Percentiles rank a stretch among this genome's conserved stretches.
Conservation (phyloP, 2,113 vertebrate genomes). For the Alectura lathami region DNA sequence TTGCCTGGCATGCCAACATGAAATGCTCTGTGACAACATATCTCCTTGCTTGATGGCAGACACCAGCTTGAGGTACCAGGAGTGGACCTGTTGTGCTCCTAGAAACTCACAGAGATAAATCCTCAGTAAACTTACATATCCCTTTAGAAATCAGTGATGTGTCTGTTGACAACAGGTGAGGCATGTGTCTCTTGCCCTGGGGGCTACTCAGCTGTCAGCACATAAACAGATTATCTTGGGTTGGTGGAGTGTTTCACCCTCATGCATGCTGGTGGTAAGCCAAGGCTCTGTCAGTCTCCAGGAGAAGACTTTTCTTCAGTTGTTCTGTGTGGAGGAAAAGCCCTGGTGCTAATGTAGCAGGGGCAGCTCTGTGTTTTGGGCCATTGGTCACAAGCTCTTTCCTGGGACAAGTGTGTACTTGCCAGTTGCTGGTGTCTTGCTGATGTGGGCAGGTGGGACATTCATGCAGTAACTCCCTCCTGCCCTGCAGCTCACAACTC, state of each 20-base stretch:
- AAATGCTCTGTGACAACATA: background rate
- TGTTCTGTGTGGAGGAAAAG: background rate
- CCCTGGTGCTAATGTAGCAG: fast-evolving
- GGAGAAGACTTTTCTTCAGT: background rate
- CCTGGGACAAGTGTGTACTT: background rate
- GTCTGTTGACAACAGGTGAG: background rate
- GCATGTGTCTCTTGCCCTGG: too few relatives aligned
- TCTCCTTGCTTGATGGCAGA: background rate
- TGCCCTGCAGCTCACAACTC: background rate
- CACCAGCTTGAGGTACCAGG: background rate
- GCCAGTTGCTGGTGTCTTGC: background rate
- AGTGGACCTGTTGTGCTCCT: background rate
- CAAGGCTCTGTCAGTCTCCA: background rate
- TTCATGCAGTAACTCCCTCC: background rate
- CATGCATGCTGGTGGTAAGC: background rate
- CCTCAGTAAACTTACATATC: background rate
- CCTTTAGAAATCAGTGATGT: background rate
- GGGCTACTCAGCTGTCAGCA: background rate
- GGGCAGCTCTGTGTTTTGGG: background rate
- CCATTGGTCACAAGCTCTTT: background rate
- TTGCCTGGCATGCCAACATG: background rate
- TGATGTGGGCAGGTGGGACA: background rate
- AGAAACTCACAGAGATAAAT: background rate
- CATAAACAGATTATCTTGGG: too few relatives aligned
- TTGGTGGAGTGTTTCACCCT: background rate